Evolutionary conservation across 2,888 invertebrate genomes (phyloP), one percentile per base, ranked within the genome.

Genomic region (Ypsolopha sequella): DNA sequence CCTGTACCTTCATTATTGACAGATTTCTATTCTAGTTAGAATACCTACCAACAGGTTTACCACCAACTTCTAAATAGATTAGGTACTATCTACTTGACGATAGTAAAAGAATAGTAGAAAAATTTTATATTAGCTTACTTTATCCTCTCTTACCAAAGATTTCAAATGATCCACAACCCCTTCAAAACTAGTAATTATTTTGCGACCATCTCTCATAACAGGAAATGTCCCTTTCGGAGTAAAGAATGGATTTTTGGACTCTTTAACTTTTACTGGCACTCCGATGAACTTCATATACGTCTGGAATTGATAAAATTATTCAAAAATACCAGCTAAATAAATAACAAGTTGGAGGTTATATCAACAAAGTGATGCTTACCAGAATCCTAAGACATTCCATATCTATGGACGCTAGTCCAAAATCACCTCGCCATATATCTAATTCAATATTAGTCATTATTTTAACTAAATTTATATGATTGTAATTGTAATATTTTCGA

Each of bases 331-430:
- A 73, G 75, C 61, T 53, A 43, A 54, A 58, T 57, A 58, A 51
- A 55, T 48, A 34, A 4, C 13, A 52, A 9, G 41, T 59, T 61
- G 52, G 53, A 70, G 66, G 70, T 70, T 72, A 73, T 61, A 60
- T 53, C 39, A 57, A 47, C n/a, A 54, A 54, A 55, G 55, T 41
- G 54, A 43, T 36, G 71, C 88, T 89, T 73, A 96, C 94, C 89
- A 96, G 85, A 66, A 93, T 90, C 79, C 95, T 91, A 46, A 96
- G 85, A 71, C 95, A 95, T 71, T 93, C 91, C 54, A 92, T 88
- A 87, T 96, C 95, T 54, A 96, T 89, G 0, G 96, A 95, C 0
- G 95, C 94, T 50, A 97, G 81, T 24, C 95, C 95, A 91, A 93
- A 96, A 74, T 95, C 95, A 14, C 95, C 94, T 67, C 92, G 91